phyloP scores from a whole-genome alignment of 2,797 vertebrate species.

The Pseudotriccus pelzelni region DNA sequence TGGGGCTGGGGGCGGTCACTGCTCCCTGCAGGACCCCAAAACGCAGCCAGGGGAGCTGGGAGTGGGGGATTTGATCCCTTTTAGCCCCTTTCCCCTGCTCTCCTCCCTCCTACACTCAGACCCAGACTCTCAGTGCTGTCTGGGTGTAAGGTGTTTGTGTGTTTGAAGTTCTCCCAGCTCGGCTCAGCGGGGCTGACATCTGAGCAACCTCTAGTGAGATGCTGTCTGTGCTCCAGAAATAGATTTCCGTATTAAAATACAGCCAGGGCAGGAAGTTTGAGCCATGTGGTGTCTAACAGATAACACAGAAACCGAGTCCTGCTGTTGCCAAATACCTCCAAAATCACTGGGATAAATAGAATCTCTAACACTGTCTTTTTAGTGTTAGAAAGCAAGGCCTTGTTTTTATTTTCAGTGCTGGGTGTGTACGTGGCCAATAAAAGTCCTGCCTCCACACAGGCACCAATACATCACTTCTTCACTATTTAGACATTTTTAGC shows the following conservation, averaged over 20 bases:
- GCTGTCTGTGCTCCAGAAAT: neutral
- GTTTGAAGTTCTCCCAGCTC: neutral
- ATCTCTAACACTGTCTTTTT: neutral
- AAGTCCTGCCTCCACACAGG: neutral
- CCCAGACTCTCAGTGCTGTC: neutral
- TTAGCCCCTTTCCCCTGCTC: neutral
- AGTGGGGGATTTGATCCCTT: neutral
- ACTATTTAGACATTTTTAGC: neutral
- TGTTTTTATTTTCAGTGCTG: neutral
- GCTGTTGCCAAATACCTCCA: neutral
- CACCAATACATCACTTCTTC: neutral
- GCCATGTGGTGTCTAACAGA: neutral
- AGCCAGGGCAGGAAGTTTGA: neutral
- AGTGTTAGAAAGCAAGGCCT: neutral
- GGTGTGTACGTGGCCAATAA: neutral
- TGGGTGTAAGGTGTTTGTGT: fast-evolving
- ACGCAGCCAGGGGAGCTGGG: neutral
- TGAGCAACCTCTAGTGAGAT: neutral
- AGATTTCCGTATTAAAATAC: neutral
- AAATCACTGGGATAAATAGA: neutral
- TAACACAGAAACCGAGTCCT: neutral
- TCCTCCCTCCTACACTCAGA: fast-evolving
- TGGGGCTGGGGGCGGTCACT: fast-evolving
- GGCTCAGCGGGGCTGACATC: neutral
- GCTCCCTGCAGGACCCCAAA: fast-evolving